Base-by-base conservation (phyloP, 2,888 invertebrate genomes). In the Acanthosepion esculentum region DNA sequence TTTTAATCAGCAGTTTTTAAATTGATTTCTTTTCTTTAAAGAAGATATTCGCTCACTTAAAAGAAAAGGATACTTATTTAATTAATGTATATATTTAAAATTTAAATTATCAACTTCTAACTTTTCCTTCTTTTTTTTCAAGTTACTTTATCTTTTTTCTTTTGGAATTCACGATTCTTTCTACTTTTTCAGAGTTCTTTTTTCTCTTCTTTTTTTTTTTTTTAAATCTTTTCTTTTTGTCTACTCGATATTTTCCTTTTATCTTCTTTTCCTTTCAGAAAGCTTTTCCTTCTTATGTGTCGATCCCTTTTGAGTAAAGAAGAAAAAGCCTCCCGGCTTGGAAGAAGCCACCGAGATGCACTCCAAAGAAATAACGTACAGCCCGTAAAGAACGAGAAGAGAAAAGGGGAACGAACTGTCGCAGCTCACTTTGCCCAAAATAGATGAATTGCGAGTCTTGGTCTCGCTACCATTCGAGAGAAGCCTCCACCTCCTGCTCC, bases 321-420 rank as follows among this genome's bases (percentile, higher is more conserved):
- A n/a, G 78, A 78, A 78, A 78, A 78, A 78, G 78, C 78, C 78
- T 78, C 78, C n/a, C 78, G 78, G 78, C 78, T 78, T 33, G n/a
- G n/a, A 78, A 78, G n/a, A 33, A 78, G 78, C n/a, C 78, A 78
- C 15, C 33, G 33, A 78, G 78, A 78, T 78, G n/a, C 15, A 78
- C 78, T n/a, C n/a, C 78, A 78, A 33, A 78, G 78, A 78, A 78
- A 33, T 33, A 33, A 78, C 78, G 78, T 33, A 78, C 78, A 15
- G 33, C n/a, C 78, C 78, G 78, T 12, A 18, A 78, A 78, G n/a
- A 78, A 78, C n/a, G n/a, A 78, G 78, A n/a, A 33, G n/a, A 78
- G 15, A n/a, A 78, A 78, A 15, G n/a, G n/a, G 78, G n/a, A 33
- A n/a, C n/a, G n/a, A 12, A 78, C n/a, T 78, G 78, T 78, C 78